Percentiles rank a stretch among this genome's conserved stretches.
Conservation (phyloP, 2,888 invertebrate species). For the Synanthedon andrenaeformis region DNA sequence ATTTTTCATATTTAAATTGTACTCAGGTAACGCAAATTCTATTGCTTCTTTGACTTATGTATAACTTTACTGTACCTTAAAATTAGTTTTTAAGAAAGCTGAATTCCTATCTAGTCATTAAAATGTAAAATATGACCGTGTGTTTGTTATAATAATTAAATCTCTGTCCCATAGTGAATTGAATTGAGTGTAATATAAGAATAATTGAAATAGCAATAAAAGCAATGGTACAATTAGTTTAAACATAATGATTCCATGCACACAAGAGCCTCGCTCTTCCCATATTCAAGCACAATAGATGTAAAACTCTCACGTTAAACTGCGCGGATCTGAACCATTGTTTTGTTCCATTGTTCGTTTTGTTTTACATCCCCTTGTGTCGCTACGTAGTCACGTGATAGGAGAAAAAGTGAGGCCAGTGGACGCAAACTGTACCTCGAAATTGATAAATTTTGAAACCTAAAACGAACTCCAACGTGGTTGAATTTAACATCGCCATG, state of each 20-base stretch:
- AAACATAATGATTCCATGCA: constrained; percentile 36
- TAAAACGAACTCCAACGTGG: no score
- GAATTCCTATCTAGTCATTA: no score
- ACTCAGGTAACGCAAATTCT: no score
- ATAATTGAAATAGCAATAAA: constrained; percentile 1
- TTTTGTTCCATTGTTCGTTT: constrained; percentile 49
- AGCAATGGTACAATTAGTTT: constrained; percentile 5
- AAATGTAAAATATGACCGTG: no score
- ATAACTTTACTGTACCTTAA: neutral
- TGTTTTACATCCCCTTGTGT: constrained; percentile 48
- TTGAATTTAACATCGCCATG: no score
- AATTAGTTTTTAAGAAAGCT: neutral
- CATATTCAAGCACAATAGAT: constrained; percentile 45
- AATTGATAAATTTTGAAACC: no score
- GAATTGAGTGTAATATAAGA: no score
- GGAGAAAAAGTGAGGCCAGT: constrained; percentile 15
- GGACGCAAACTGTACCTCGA: no score
- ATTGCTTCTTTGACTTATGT: neutral
- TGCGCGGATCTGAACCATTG: constrained; percentile 40
- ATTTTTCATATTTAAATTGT: no score
- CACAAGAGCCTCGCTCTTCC: constrained; percentile 34
- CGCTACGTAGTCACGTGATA: constrained; percentile 16
- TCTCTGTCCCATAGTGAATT: no score
- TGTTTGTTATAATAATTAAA: no score
- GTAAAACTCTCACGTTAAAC: constrained; percentile 50